Evolutionary conservation across 2,113 vertebrate genomes (phyloP).

Genomic region (Hippolais icterina): DNA sequence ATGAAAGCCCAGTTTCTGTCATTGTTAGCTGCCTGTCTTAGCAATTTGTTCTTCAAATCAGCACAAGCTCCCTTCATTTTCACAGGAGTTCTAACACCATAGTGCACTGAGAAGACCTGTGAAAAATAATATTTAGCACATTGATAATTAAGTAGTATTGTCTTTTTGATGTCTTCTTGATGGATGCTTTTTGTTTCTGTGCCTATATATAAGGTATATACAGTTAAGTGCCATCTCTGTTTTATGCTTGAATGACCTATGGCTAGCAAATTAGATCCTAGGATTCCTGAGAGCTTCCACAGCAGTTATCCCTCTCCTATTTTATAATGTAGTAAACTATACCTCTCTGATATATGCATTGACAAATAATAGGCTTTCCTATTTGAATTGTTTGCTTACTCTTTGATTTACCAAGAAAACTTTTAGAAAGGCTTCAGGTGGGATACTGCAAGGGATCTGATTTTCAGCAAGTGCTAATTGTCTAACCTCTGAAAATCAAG

Average conservation of each 20-base stretch:
- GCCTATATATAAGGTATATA: not conserved
- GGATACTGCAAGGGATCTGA: not conserved
- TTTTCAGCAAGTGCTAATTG: not conserved
- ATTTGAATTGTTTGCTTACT: not conserved
- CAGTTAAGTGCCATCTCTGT: not conserved
- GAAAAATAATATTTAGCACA: not conserved
- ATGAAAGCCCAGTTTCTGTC: not conserved
- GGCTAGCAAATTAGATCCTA: not conserved
- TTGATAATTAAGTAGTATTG: not conserved
- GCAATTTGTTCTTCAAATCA: not conserved
- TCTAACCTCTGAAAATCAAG: not conserved
- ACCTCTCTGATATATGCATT: not conserved
- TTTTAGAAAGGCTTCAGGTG: not conserved
- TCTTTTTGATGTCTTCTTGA: not conserved
- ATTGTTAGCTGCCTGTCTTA: not conserved
- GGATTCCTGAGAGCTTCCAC: not conserved
- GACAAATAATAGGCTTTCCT: not conserved
- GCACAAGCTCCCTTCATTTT: not conserved
- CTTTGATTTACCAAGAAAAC: not conserved
- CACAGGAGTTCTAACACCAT: not conserved
- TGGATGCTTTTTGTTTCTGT: not conserved
- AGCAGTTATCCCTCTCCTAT: not conserved
- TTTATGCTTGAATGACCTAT: not conserved
- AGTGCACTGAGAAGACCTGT: not conserved
- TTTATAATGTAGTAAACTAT: not conserved